These are phyloP conservation scores for Cyclina sinensis DNA, from an alignment of 1,140 invertebrate genomes.

Conservation along the genomic window DNA sequence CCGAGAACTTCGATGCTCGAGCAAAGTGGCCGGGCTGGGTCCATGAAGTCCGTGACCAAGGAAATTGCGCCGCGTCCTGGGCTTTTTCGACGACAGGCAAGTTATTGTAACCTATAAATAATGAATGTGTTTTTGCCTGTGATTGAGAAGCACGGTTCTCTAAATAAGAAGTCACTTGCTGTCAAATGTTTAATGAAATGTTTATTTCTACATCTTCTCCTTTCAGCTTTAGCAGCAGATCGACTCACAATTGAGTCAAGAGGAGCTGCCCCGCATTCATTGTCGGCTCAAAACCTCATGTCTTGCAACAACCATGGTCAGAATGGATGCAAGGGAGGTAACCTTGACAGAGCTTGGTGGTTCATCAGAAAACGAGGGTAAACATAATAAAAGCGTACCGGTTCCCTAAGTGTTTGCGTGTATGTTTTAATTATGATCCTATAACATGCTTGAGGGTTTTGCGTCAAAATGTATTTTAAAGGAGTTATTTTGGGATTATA, in stretches of 20 bases:
- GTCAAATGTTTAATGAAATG: too few relatives aligned
- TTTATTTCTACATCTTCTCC: too few relatives aligned
- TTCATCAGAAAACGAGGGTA: constrained; percentile 95
- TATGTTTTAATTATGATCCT: too few relatives aligned
- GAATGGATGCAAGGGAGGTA: constrained; percentile 95
- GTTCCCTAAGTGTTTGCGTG: too few relatives aligned
- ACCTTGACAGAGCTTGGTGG: constrained; percentile 96
- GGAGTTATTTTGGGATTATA: too few relatives aligned
- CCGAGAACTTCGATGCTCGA: constrained; percentile 91
- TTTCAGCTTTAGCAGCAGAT: constrained; percentile 86
- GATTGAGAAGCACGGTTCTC: too few relatives aligned
- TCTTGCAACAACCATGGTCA: constrained; percentile 90
- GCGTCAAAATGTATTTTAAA: too few relatives aligned
- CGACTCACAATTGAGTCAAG: constrained; percentile 93
- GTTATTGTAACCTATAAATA: too few relatives aligned
- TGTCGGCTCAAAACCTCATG: constrained; percentile 95
- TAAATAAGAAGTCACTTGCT: too few relatives aligned
- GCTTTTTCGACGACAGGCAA: constrained; percentile 93
- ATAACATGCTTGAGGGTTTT: too few relatives aligned
- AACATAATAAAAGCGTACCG: neutral
- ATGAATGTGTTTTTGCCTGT: too few relatives aligned
- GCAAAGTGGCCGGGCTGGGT: constrained; percentile 92
- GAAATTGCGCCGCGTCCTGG: constrained; percentile 97
- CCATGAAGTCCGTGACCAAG: constrained; percentile 93
- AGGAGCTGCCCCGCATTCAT: constrained; percentile 90